These are phyloP conservation scores for Conus canariensis DNA, from an alignment of 2,888 invertebrate genomes.

Conservation along the genomic window DNA sequence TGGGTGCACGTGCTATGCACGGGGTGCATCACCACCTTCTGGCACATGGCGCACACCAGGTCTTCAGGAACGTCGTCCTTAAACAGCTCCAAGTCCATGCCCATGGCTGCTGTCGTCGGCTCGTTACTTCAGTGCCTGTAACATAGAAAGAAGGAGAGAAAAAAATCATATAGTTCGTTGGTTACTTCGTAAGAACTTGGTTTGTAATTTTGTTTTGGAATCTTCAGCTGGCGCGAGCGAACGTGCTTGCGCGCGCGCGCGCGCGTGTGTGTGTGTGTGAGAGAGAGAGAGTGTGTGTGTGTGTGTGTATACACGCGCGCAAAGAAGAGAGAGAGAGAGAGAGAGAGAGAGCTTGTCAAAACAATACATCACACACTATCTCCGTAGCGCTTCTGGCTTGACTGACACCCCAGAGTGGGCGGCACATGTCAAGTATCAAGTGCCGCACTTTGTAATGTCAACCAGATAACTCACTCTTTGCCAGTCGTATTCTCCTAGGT, in stretches of 20 bases:
- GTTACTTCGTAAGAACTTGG: no score
- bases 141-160: neutral
- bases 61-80: slow-evolving; percentile 57
- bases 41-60: slow-evolving; percentile 62
- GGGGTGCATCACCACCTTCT: slow-evolving; percentile 65
- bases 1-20: slow-evolving; percentile 61
- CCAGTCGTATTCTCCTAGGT: no score
- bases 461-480: no score
- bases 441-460: no score
- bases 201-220: no score
- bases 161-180: neutral
- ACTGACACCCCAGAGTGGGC: no score
- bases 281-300: slow-evolving; percentile 30
- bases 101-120: slow-evolving; percentile 51
- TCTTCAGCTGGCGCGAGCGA: neutral
- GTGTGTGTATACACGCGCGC: no score
- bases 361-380: no score
- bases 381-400: no score
- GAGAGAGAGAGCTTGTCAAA: neutral
- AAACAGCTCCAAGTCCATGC: slow-evolving; percentile 59
- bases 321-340: slow-evolving; percentile 24
- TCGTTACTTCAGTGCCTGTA: neutral
- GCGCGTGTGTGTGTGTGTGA: neutral
- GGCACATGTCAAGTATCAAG: no score
- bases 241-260: neutral